phyloP scores from a whole-genome alignment of 1,140 invertebrate genomes.

The Drosophila kohkoa region DNA sequence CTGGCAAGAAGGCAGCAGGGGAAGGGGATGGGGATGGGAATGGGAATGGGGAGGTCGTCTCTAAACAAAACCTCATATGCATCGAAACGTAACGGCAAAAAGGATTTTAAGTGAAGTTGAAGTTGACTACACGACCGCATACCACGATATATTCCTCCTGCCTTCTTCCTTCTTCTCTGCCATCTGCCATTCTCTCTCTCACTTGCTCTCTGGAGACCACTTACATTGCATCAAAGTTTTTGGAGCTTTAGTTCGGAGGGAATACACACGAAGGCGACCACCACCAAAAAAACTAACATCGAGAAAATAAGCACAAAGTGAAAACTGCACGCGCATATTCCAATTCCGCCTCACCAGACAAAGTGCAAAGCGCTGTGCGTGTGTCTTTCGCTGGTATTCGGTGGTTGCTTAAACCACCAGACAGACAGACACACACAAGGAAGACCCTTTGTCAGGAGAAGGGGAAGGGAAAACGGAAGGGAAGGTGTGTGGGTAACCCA shows the following conservation, averaged over 20 bases:
- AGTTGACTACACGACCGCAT: conserved; percentile 81
- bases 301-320: conserved; percentile 75
- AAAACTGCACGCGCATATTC: conserved; percentile 72
- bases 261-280: conserved; percentile 18
- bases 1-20: neutral
- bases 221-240: conserved; percentile 75
- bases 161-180: neutral
- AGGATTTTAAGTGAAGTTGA: conserved; percentile 83
- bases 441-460: neutral
- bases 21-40: conserved; percentile 6
- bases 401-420: conserved; percentile 48
- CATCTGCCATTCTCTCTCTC: neutral
- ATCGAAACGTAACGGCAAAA: conserved; percentile 82
- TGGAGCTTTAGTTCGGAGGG: conserved; percentile 35
- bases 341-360: conserved; percentile 78
- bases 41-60: conserved; percentile 26
- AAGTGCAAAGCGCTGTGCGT: conserved; percentile 74
- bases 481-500: neutral
- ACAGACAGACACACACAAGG: conserved; percentile 21
- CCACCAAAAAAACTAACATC: conserved; percentile 45
- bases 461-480: neutral
- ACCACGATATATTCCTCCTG: conserved; percentile 36
- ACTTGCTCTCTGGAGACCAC: conserved; percentile 53
- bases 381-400: conserved; percentile 35
- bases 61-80: conserved; percentile 83